These are phyloP conservation scores for Pantala flavescens DNA, from an alignment of 1,140 invertebrate species.

Conservation along the genomic window DNA sequence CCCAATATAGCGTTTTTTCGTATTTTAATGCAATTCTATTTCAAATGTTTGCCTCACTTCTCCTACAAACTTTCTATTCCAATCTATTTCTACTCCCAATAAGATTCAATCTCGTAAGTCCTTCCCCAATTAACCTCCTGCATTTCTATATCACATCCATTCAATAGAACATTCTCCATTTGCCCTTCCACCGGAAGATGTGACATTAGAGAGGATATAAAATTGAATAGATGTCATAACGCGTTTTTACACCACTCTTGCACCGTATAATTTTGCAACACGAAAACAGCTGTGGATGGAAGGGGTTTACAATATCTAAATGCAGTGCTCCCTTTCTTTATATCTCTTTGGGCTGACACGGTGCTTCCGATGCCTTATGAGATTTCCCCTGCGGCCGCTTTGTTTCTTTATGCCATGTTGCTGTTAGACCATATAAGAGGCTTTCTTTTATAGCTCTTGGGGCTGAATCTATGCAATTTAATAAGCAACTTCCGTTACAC, in stretches of 20 bases:
- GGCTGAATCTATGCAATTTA: too few relatives aligned
- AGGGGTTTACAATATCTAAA: background rate
- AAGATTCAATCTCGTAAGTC: background rate
- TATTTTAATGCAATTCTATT: too few relatives aligned
- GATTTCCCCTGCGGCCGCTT: background rate
- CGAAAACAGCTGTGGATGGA: background rate
- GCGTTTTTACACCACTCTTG: background rate
- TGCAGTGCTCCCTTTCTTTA: background rate
- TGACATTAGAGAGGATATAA: background rate
- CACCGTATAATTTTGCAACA: background rate
- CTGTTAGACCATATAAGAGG: too few relatives aligned
- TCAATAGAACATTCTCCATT: background rate
- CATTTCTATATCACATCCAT: background rate
- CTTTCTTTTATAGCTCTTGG: too few relatives aligned
- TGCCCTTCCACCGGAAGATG: too few relatives aligned
- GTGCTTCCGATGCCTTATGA: constrained; percentile 4
- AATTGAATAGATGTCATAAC: background rate
- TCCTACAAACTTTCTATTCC: too few relatives aligned
- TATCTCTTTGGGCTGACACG: background rate
- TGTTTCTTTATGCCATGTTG: too few relatives aligned
- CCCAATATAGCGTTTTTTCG: too few relatives aligned
- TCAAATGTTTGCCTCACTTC: too few relatives aligned
- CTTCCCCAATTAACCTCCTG: background rate
- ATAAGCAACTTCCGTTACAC: too few relatives aligned
- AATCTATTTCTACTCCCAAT: background rate